phyloP scores from a whole-genome alignment of 23 tunicate species.

The Oikopleura dioica region DNA sequence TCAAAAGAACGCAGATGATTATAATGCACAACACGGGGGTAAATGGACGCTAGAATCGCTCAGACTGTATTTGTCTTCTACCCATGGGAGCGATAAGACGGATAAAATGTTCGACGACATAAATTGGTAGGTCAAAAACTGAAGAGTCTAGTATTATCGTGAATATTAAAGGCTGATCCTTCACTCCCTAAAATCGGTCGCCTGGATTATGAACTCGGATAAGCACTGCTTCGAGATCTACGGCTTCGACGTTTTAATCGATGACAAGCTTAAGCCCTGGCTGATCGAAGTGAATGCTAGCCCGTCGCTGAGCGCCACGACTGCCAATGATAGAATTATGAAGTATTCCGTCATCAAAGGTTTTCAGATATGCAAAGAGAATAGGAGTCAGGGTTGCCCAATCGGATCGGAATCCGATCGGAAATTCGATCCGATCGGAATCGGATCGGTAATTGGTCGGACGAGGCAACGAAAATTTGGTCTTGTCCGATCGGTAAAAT shows the following conservation, averaged over 20 bases:
- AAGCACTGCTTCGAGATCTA: slow-evolving; percentile 93
- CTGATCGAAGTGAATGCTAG: slow-evolving; percentile 97
- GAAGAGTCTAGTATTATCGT: neutral
- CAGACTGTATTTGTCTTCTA: slow-evolving; percentile 70
- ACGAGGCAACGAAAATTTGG: no score
- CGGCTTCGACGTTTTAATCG: slow-evolving; percentile 90
- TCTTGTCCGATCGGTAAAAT: no score
- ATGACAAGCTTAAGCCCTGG: slow-evolving; percentile 94
- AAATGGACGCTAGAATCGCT: slow-evolving; percentile 91
- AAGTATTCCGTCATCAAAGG: slow-evolving; percentile 82
- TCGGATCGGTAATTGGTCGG: no score
- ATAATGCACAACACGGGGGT: slow-evolving; percentile 93
- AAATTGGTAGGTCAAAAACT: slow-evolving; percentile 16
- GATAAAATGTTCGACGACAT: slow-evolving; percentile 92
- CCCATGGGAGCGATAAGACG: slow-evolving; percentile 64
- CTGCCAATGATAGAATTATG: slow-evolving; percentile 95
- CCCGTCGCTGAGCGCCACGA: slow-evolving; percentile 84
- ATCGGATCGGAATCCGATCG: no score
- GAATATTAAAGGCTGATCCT: slow-evolving; percentile 29
- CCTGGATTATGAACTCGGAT: slow-evolving; percentile 78
- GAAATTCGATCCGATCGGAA: no score
- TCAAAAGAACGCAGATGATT: slow-evolving; percentile 95
- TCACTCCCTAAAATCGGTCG: slow-evolving; percentile 82
- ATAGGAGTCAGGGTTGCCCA: no score
- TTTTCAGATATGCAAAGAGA: no score